Evolutionary conservation across 2,113 vertebrate genomes (phyloP), one percentile per base, ranked within the genome.

Genomic region (Tupaia tana): DNA sequence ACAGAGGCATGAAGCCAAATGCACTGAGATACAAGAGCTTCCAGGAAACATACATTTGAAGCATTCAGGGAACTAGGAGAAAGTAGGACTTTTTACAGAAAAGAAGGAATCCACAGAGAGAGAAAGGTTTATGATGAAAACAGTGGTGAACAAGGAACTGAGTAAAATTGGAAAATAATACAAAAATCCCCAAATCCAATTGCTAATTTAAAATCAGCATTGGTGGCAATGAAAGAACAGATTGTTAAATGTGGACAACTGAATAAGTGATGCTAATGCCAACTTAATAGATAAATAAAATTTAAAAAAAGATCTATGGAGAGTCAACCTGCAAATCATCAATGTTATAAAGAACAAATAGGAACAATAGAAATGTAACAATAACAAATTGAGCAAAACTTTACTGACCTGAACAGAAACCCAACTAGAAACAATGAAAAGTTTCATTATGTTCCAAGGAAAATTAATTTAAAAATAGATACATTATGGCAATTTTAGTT

Each of bases 231-330:
- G 56, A 70, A 25, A 82, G 58, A 59, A 71, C 25, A 84, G 15
- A 84, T 71, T 43, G 12, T 52, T 34, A 66, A 79, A 74, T 54
- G 10, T 75, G 5, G 12, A 34, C 27, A 85, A 74, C 54, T 64
- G 56, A 64, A 54, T 84, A 75, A 86, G 74, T 6, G 11, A 77
- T 25, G 7, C 31, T 56, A 93, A 77, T 10, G 34, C 54, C 63
- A 77, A 86, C 19, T n/a, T 82, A 86, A 77, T 25, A 86, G 63
- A 58, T 54, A 87, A 64, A 73, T n/a, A 73, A 91, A 52, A 78
- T 29, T 66, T 54, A 19, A 64, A 7, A 31, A 54, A 64, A 89
- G 84, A 29, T 15, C 61, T 25, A n/a, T 14, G 3, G 22, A 73
- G 8, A 56, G 7, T 27, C 63, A 61, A n/a, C 18, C 67, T 74